These are phyloP conservation scores for Beris chalybata DNA, from an alignment of 2,888 invertebrate species.

Conservation along the genomic window DNA sequence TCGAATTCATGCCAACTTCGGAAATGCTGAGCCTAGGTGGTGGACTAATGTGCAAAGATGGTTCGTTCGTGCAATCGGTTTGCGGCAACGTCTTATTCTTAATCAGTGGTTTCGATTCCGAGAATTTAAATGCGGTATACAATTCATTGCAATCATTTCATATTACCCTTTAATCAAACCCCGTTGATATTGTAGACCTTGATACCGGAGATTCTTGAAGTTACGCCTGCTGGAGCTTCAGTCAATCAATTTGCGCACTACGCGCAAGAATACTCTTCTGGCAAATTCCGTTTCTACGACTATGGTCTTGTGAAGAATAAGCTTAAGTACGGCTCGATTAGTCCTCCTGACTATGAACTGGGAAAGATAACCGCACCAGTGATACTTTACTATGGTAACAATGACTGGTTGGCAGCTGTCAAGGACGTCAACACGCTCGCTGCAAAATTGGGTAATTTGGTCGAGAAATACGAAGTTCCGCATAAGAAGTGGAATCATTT, in stretches of 20 bases:
- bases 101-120: constrained; percentile 50
- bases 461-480: constrained; percentile 54
- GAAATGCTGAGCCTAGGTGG: constrained; percentile 57
- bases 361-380: constrained; percentile 60
- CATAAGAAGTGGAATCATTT: constrained; percentile 60
- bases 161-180: background rate
- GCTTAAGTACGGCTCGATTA: constrained; percentile 55
- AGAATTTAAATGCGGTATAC: constrained; percentile 51
- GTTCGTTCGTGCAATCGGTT: constrained; percentile 30
- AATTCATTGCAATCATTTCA: background rate
- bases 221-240: constrained; percentile 66
- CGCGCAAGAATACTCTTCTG: constrained; percentile 57
- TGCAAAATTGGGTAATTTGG: constrained; percentile 32
- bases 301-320: constrained; percentile 58
- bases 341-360: constrained; percentile 62
- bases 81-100: constrained; percentile 34
- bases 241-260: constrained; percentile 67
- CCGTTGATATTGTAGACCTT: constrained; percentile 55
- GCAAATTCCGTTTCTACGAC: constrained; percentile 59
- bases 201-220: constrained; percentile 61
- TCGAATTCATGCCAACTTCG: constrained; percentile 64
- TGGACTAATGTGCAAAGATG: constrained; percentile 53
- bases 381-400: constrained; percentile 62
- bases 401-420: constrained; percentile 62
- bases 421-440: constrained; percentile 54